phyloP scores from a whole-genome alignment of 53 echinoderm and acorn worm species.

The Arbacia lixula region DNA sequence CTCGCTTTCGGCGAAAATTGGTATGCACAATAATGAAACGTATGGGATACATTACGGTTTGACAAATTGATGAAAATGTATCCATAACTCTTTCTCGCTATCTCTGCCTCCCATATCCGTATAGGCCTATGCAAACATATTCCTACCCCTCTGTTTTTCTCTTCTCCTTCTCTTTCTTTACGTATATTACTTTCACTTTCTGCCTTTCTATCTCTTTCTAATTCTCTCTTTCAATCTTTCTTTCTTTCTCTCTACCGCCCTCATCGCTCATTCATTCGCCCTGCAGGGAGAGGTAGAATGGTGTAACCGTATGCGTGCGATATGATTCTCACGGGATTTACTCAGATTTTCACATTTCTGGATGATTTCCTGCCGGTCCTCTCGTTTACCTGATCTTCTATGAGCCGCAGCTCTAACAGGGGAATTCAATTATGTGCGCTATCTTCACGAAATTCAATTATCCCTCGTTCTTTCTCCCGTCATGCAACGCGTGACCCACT shows the following conservation, averaged over 20 bases:
- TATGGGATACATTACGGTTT: too few relatives aligned
- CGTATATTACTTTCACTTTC: neutral
- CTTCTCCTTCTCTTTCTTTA: neutral
- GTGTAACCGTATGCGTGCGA: neutral
- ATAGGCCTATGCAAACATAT: too few relatives aligned
- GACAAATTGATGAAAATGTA: too few relatives aligned
- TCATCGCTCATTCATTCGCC: neutral
- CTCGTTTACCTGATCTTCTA: neutral
- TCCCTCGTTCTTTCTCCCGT: slow-evolving; percentile 13
- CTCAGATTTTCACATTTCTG: slow-evolving; percentile 28
- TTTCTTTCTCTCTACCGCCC: neutral
- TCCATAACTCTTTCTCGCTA: neutral
- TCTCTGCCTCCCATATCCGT: too few relatives aligned
- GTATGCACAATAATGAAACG: too few relatives aligned
- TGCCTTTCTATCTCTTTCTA: neutral
- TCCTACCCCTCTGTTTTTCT: neutral
- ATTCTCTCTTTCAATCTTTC: too few relatives aligned
- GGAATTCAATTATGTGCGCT: slow-evolving; percentile 50
- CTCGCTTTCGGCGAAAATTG: too few relatives aligned
- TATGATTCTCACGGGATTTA: neutral
- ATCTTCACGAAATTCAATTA: slow-evolving; percentile 38
- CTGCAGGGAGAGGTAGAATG: neutral
- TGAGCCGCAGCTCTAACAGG: neutral
- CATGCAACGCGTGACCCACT: slow-evolving; percentile 11
- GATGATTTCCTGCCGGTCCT: slow-evolving; percentile 23